Evolutionary conservation across 2,113 vertebrate genomes (phyloP).

Genomic region (Mesoclemmys tuberculata): DNA sequence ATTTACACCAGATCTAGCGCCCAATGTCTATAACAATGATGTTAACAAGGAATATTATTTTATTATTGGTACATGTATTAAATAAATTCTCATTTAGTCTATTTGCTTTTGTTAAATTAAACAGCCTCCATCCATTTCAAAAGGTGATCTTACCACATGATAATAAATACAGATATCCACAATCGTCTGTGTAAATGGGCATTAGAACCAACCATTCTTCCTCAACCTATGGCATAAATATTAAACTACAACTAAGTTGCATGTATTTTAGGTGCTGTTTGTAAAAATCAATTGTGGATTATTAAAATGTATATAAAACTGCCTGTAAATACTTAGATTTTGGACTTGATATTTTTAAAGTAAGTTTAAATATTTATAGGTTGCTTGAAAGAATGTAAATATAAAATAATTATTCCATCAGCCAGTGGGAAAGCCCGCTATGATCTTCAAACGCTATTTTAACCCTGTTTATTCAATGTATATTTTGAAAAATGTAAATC

Average conservation of each 20-base stretch:
- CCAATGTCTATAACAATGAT: not conserved
- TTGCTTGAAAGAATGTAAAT: slow-evolving; percentile 45
- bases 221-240: not conserved
- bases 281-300: slow-evolving; percentile 62
- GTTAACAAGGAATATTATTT: slow-evolving; percentile 1
- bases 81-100: not conserved
- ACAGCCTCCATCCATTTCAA: slow-evolving; percentile 1
- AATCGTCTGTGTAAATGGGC: slow-evolving; percentile 15
- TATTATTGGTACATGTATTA: not conserved
- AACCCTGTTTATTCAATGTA: not conserved
- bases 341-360: not conserved
- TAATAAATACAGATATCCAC: not conserved
- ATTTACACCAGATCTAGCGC: not conserved
- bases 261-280: slow-evolving; percentile 56
- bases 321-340: not conserved
- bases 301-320: slow-evolving; percentile 56
- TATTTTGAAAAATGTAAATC: not conserved
- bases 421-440: slow-evolving; percentile 15
- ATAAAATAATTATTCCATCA: slow-evolving; percentile 51
- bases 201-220: not conserved
- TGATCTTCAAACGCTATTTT: accelerated
- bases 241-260: slow-evolving; percentile 35
- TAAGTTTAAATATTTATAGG: slow-evolving; percentile 45
- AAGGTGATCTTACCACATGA: not conserved
- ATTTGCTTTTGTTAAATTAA: not conserved